Conservation (phyloP, 2,888 invertebrate species). For the Dicyrtomina minuta region DNA sequence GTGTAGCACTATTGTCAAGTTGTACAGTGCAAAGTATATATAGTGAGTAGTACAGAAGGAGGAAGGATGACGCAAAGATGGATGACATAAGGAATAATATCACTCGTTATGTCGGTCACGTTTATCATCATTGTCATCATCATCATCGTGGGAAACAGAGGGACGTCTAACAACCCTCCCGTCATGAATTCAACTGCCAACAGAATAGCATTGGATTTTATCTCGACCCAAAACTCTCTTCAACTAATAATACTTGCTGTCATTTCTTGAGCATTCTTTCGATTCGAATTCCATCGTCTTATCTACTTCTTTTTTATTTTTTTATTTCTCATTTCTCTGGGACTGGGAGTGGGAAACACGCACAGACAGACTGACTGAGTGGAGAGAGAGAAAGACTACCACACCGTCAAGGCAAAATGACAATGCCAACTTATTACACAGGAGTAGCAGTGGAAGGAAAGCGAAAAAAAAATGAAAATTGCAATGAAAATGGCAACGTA, state of each 20-base stretch:
- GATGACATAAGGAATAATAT: slow-evolving; percentile 6
- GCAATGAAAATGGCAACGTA: no score
- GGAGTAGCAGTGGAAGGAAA: no score
- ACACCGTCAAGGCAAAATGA: no score
- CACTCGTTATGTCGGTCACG: slow-evolving; percentile 29
- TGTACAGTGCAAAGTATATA: no score
- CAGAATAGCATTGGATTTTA: slow-evolving; percentile 10
- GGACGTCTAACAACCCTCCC: slow-evolving; percentile 21
- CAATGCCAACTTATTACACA: no score
- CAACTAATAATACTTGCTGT: slow-evolving; percentile 15
- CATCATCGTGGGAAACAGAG: slow-evolving; percentile 24
- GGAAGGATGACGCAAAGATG: slow-evolving; percentile 6
- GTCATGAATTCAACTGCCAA: slow-evolving; percentile 18
- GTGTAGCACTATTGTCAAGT: no score
- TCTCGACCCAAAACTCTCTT: slow-evolving; percentile 3
- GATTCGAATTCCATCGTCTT: not conserved
- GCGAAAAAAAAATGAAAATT: no score
- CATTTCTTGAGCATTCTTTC: not conserved
- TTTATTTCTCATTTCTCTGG: not conserved
- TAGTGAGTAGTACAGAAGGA: no score
- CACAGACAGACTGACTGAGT: no score
- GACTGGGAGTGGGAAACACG: no score
- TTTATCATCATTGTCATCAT: slow-evolving; percentile 39
- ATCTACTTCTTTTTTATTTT: not conserved
- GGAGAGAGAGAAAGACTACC: no score